Evolutionary conservation across 2,797 vertebrate genomes (phyloP).

Genomic region (Hafferia zeledoni): DNA sequence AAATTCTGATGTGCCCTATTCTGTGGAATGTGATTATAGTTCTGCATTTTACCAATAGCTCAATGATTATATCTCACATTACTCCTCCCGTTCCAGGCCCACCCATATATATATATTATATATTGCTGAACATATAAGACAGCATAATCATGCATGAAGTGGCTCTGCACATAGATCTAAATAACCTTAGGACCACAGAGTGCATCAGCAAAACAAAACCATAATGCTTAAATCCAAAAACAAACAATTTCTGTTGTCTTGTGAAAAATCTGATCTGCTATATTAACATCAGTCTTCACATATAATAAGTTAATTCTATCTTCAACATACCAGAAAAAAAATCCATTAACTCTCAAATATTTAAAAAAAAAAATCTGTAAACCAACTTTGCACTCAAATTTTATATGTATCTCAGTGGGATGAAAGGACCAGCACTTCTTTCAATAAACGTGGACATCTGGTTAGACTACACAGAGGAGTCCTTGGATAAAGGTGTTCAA

Average conservation of each 20-base stretch:
- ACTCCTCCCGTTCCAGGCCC: background rate
- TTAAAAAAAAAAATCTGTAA: background rate
- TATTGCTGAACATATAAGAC: background rate
- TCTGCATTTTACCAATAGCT: background rate
- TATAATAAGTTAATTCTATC: background rate
- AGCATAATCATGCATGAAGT: background rate
- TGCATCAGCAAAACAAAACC: background rate
- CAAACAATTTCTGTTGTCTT: background rate
- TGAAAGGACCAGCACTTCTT: background rate
- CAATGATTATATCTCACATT: background rate
- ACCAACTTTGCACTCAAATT: background rate
- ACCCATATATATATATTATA: background rate
- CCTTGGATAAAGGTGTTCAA: slow-evolving; percentile 5
- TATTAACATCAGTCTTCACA: background rate
- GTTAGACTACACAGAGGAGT: background rate
- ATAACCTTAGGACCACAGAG: background rate
- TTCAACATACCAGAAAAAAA: background rate
- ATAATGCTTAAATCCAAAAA: background rate
- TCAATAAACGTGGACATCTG: slow-evolving; percentile 13
- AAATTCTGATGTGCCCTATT: background rate
- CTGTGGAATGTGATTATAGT: background rate
- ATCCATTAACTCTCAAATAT: background rate
- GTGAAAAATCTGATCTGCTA: background rate
- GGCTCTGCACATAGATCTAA: background rate
- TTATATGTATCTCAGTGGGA: background rate